Percentiles rank a stretch among this genome's conserved stretches.
phyloP scores from a whole-genome alignment of 2,888 invertebrate species.

The Notodonta dromedarius region DNA sequence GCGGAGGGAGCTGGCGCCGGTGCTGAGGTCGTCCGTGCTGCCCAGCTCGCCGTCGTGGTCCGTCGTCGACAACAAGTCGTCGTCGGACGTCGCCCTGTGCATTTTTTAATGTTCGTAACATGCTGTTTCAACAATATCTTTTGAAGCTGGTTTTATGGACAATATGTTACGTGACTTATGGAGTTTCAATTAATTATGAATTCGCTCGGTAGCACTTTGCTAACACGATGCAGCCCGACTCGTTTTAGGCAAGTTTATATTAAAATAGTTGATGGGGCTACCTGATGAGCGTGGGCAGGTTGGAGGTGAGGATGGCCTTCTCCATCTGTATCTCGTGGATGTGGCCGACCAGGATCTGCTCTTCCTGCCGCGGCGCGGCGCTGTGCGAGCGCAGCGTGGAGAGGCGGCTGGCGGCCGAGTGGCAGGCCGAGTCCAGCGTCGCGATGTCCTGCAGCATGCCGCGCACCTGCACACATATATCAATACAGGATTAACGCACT shows the following conservation, averaged over 20 bases:
- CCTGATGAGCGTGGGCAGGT: slow-evolving; percentile 90
- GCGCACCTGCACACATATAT: slow-evolving; percentile 86
- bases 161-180: no score
- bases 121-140: no score
- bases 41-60: slow-evolving; percentile 90
- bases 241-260: slow-evolving; percentile 4
- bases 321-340: slow-evolving; percentile 93
- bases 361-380: slow-evolving; percentile 86
- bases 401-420: slow-evolving; percentile 92
- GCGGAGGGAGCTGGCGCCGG: slow-evolving; percentile 62
- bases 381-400: slow-evolving; percentile 87
- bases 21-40: slow-evolving; percentile 85
- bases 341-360: slow-evolving; percentile 89
- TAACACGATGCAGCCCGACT: no score
- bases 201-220: no score
- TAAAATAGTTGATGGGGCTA: slow-evolving; percentile 11
- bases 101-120: no score
- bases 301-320: slow-evolving; percentile 91
- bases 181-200: no score
- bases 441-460: slow-evolving; percentile 95
- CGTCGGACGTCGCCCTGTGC: slow-evolving; percentile 93
- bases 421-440: slow-evolving; percentile 93
- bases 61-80: slow-evolving; percentile 91
- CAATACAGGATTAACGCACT: no score
- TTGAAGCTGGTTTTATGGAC: no score